Evolutionary conservation across 2,888 invertebrate species (phyloP), one percentile per base, ranked within the genome.

Genomic region (Maniola hyperantus): DNA sequence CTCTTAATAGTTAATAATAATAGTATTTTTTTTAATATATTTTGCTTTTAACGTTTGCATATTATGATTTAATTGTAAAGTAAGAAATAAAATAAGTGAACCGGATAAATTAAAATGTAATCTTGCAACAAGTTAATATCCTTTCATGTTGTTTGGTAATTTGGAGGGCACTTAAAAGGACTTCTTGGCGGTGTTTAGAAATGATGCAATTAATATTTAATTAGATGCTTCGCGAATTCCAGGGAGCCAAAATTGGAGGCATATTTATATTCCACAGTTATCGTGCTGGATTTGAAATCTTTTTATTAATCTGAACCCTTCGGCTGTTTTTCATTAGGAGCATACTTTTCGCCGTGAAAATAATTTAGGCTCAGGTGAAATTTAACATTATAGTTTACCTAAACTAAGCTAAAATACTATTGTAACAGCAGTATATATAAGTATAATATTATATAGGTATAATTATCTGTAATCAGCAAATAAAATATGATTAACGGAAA

Each of bases 141-240:
- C 33, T 54, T 63, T 63, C 62, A 50, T 63, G 68, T 62, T 60
- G 63, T 66, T 54, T 64, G 26, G 58, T 61, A 67, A 72, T 69
- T 65, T 68, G 51, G 66, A 61, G 67, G 68, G 69, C 57, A 61
- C 67, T 66, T 64, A 64, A 72, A 73, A 74, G 53, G 48, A 57
- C 65, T 79, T 72, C 66, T 71, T 36, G 72, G 71, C 73, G 72
- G 75, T 74, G 73, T 81, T 81, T 76, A 75, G 73, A 75, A 50
- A 64, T 75, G 73, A 72, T 68, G 78, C 79, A 83, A 84, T 88
- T 85, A 84, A 78, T 82, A 83, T 85, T 83, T 88, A 89, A 89
- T 89, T 87, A 85, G 82, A 83, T 81, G 82, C 79, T 82, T 81
- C 81, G 80, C 77, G 75, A 79, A 85, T 87, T 83, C 84, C 79